These are phyloP conservation scores for Selenia dentaria DNA, from an alignment of 2,888 invertebrate genomes.

Conservation along the genomic window DNA sequence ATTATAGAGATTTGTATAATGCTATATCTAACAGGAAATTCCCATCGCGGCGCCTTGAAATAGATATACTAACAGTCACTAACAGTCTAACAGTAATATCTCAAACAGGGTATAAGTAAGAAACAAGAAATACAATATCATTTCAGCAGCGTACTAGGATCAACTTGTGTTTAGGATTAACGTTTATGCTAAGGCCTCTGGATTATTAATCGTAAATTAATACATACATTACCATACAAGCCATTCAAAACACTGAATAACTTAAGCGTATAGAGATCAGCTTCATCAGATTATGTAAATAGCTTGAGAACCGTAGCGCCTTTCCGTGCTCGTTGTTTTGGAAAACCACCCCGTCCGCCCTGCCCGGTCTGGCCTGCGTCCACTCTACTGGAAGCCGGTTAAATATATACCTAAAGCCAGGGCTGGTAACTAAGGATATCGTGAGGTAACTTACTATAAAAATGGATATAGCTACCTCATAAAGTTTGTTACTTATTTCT, in stretches of 20 bases:
- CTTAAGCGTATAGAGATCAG: not conserved
- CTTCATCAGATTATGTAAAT: slow-evolving; percentile 51
- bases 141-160: no score
- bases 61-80: slow-evolving; percentile 75
- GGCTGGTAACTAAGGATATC: not conserved
- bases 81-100: no score
- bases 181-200: no score
- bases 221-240: not conserved
- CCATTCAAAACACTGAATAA: slow-evolving; percentile 4
- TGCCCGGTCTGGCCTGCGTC: slow-evolving; percentile 31
- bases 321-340: slow-evolving; percentile 67
- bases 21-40: slow-evolving; percentile 88
- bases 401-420: slow-evolving; percentile 28
- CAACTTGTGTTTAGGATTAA: no score
- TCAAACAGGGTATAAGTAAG: no score
- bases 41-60: slow-evolving; percentile 69
- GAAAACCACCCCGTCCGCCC: slow-evolving; percentile 49
- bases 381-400: slow-evolving; percentile 50
- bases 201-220: no score
- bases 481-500: no score
- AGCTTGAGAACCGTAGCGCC: slow-evolving; percentile 41
- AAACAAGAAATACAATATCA: no score
- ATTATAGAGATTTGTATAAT: slow-evolving; percentile 92
- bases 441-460: no score
- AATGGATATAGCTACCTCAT: no score